Percentiles rank a stretch among this genome's conserved stretches.
Conservation (phyloP, 2,888 invertebrate genomes). For the Podotricha telesiphe region DNA sequence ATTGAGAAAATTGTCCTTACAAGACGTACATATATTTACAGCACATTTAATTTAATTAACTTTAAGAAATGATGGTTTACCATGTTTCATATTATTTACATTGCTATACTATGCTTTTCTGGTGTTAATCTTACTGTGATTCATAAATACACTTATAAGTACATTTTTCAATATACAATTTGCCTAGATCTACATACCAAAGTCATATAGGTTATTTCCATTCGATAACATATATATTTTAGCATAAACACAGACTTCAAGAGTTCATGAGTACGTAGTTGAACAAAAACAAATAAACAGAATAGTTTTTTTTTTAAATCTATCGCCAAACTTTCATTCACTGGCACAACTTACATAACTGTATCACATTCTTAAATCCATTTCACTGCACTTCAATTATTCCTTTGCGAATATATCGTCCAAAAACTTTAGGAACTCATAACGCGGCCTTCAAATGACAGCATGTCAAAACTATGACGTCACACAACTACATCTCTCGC, state of each 20-base stretch:
- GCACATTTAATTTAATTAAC: slow-evolving; percentile 66
- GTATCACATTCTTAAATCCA: slow-evolving; percentile 56
- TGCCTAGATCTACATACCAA: slow-evolving; percentile 74
- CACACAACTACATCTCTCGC: slow-evolving; percentile 85
- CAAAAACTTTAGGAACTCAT: slow-evolving; percentile 81
- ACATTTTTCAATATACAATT: slow-evolving; percentile 77
- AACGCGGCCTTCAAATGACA: slow-evolving; percentile 82
- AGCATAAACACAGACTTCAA: slow-evolving; percentile 67
- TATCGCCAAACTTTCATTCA: slow-evolving; percentile 50
- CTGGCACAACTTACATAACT: slow-evolving; percentile 51
- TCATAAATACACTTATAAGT: slow-evolving; percentile 80
- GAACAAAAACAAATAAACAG: slow-evolving; percentile 36
- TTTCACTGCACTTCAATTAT: slow-evolving; percentile 46
- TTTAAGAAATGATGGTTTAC: slow-evolving; percentile 70
- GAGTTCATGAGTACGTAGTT: slow-evolving; percentile 55
- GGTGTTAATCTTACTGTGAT: slow-evolving; percentile 83
- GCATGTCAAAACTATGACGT: slow-evolving; percentile 85
- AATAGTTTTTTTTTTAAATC: slow-evolving; percentile 43
- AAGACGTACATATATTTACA: slow-evolving; percentile 73
- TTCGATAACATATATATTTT: slow-evolving; percentile 55
- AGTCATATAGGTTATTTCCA: slow-evolving; percentile 45
- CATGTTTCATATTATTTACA: slow-evolving; percentile 79
- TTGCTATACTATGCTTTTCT: slow-evolving; percentile 69
- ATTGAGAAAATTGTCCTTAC: slow-evolving; percentile 38
- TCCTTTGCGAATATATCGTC: slow-evolving; percentile 57